Evolutionary conservation across 2,888 invertebrate species (phyloP).

Genomic region (Chorisops tibialis): DNA sequence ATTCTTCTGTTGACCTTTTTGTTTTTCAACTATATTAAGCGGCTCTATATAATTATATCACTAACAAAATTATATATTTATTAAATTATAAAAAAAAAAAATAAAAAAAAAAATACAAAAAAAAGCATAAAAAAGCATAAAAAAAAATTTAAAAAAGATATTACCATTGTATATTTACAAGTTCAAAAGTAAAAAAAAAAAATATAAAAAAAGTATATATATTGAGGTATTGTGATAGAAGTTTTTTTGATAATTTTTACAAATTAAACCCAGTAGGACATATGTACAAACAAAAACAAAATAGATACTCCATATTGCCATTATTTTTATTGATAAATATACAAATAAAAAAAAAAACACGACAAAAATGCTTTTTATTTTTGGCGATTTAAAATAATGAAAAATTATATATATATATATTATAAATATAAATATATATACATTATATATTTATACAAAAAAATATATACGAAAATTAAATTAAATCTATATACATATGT

Average conservation of each 20-base stretch:
- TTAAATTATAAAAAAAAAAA: background rate
- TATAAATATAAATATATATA: conserved; percentile 26
- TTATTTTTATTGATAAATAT: conserved; percentile 37
- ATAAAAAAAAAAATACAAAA: conserved; percentile 14
- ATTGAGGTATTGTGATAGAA: conserved; percentile 42
- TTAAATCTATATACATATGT: conserved; percentile 30
- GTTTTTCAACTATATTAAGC: conserved; percentile 8
- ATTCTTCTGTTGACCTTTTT: conserved; percentile 1
- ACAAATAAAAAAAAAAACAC: conserved; percentile 33
- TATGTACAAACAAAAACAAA: conserved; percentile 35
- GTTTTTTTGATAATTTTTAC: conserved; percentile 38
- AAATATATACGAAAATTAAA: conserved; percentile 31
- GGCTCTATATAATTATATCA: conserved; percentile 25
- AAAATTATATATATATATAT: conserved; percentile 25
- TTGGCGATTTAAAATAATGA: conserved; percentile 33
- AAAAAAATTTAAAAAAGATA: conserved; percentile 45
- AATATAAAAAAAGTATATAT: conserved; percentile 45
- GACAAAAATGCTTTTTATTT: conserved; percentile 38
- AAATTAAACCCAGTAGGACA: conserved; percentile 36
- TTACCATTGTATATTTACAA: conserved; percentile 53
- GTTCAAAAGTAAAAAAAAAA: conserved; percentile 39
- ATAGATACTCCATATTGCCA: conserved; percentile 38
- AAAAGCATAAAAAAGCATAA: conserved; percentile 3
- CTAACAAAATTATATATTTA: conserved; percentile 25
- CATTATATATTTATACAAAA: conserved; percentile 33